These are phyloP conservation scores for Lerista edwardsae DNA, from an alignment of 2,797 vertebrate species.

Conservation along the genomic window DNA sequence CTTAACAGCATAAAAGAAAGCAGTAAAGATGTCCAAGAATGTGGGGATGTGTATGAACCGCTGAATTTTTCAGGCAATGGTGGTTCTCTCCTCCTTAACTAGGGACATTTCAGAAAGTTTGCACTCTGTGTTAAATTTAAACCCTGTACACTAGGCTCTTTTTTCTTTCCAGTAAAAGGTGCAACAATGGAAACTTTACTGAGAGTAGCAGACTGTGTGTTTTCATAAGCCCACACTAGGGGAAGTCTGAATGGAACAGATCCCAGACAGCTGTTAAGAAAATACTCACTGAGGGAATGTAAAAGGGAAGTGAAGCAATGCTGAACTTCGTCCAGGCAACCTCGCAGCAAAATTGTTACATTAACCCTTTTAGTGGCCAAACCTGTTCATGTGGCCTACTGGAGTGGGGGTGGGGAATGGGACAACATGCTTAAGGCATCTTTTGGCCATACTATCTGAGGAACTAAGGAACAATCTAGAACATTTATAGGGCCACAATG, in stretches of 20 bases:
- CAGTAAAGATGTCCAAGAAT: slow-evolving; percentile 9
- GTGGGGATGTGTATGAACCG: not conserved
- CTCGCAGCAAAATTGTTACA: not conserved
- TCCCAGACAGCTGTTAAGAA: slow-evolving; percentile 65
- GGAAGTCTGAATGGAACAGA: slow-evolving; percentile 61
- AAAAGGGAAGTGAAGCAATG: slow-evolving; percentile 53
- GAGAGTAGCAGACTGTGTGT: slow-evolving; percentile 58
- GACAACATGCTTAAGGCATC: not conserved
- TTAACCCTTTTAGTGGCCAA: slow-evolving; percentile 44
- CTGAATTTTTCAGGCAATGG: slow-evolving; percentile 1
- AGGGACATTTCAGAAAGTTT: not conserved
- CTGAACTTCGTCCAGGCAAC: slow-evolving; percentile 50
- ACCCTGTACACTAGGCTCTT: not conserved
- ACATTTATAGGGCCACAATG: not conserved
- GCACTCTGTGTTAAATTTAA: not conserved
- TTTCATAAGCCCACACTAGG: slow-evolving; percentile 54
- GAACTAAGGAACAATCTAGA: not conserved
- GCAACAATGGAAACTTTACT: slow-evolving; percentile 27
- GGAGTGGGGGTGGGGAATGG: not conserved
- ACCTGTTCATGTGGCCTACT: slow-evolving; percentile 1
- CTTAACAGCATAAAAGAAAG: not conserved
- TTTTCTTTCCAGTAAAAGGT: slow-evolving; percentile 36
- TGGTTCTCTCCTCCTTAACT: not conserved
- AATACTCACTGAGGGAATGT: slow-evolving; percentile 34
- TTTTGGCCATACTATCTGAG: not conserved